Evolutionary conservation across 53 echinoderm and acorn worm species (phyloP).

Genomic region (Patiria pectinifera): DNA sequence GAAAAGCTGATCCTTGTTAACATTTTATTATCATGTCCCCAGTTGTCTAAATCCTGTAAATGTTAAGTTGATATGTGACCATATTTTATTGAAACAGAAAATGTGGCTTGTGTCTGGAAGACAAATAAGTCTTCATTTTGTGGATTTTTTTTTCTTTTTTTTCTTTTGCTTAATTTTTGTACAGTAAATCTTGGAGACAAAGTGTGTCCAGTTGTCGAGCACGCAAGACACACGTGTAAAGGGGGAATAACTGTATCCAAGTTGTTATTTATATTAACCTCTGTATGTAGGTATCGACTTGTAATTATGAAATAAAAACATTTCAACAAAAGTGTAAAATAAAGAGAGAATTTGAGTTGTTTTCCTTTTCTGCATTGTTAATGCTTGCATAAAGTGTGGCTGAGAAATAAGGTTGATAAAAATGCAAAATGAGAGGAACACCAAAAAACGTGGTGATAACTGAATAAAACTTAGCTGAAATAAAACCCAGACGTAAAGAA

Average conservation of each 20-base stretch:
- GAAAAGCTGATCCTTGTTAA: too few species aligned
- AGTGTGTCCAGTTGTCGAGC: neutral
- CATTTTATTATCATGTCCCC: neutral
- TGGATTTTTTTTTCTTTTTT: neutral
- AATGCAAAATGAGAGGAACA: too few species aligned
- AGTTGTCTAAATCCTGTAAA: neutral
- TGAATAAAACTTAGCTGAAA: too few species aligned
- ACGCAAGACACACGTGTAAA: conserved; percentile 3
- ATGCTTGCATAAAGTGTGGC: neutral
- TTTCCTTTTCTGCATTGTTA: neutral
- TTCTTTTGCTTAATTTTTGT: neutral
- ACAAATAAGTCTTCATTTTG: neutral
- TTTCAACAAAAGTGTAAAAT: conserved; percentile 43
- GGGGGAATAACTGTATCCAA: conserved; percentile 20
- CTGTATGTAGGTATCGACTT: conserved; percentile 55
- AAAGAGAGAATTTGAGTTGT: neutral
- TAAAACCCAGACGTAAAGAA: too few species aligned
- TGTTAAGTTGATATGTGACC: neutral
- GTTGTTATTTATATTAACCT: conserved; percentile 46
- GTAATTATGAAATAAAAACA: conserved; percentile 63
- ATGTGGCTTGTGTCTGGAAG: neutral
- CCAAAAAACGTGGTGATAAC: too few species aligned
- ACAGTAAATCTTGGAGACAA: neutral
- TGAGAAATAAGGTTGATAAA: too few species aligned
- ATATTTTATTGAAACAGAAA: too few species aligned